These are phyloP conservation scores for Ditula angustiorana DNA, from an alignment of 2,888 invertebrate genomes.

Conservation along the genomic window DNA sequence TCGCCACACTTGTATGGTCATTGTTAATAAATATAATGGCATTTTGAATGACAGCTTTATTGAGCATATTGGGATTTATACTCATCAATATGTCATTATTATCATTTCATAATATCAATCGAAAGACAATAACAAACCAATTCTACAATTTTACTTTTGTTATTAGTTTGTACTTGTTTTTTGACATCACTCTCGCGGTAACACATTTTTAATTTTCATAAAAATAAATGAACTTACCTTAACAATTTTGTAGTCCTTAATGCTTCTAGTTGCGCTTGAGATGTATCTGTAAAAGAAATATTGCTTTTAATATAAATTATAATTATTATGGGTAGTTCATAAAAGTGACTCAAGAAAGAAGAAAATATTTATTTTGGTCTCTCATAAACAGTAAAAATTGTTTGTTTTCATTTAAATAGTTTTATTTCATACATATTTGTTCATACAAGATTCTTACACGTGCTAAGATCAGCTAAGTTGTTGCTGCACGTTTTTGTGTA, in stretches of 20 bases:
- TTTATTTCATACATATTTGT: too few species aligned
- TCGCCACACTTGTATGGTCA: conserved; percentile 41
- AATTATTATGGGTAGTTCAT: neutral
- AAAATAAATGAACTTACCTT: conserved; percentile 59
- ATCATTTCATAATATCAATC: conserved; percentile 54
- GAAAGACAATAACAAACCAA: conserved; percentile 45
- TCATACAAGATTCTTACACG: too few species aligned
- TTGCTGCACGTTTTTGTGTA: too few species aligned
- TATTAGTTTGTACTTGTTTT: neutral
- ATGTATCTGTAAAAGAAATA: conserved; percentile 71
- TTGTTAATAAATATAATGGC: conserved; percentile 50
- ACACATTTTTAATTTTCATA: neutral
- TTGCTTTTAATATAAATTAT: neutral
- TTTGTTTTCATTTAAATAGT: too few species aligned
- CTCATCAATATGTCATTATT: conserved; percentile 54
- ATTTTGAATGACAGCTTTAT: conserved; percentile 51
- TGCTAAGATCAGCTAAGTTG: too few species aligned
- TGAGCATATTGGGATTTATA: conserved; percentile 59
- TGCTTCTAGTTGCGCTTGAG: conserved; percentile 61
- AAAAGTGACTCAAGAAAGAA: too few species aligned
- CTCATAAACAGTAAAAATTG: too few species aligned
- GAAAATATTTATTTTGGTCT: too few species aligned
- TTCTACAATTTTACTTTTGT: conserved; percentile 5
- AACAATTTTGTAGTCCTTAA: conserved; percentile 71
- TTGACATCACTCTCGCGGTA: neutral